Percentiles rank a stretch among this genome's conserved stretches.
Conservation (phyloP, 1,140 invertebrate genomes). For the Drosophila mauritiana region DNA sequence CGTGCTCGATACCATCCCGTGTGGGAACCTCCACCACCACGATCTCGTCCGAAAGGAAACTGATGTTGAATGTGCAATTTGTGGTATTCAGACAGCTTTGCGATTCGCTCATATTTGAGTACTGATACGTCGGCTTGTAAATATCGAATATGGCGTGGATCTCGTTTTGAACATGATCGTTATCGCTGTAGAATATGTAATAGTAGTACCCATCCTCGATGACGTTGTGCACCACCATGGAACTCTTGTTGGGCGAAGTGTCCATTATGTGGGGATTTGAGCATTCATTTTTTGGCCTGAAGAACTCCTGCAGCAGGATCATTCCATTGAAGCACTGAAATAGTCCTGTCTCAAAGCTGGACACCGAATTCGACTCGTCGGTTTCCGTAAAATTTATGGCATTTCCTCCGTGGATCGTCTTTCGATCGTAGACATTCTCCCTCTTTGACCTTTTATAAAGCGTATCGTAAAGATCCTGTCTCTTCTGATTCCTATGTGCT, state of each 20-base stretch:
- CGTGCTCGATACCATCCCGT: slow-evolving; percentile 90
- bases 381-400: slow-evolving; percentile 86
- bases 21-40: slow-evolving; percentile 93
- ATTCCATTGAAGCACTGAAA: slow-evolving; percentile 90
- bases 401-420: slow-evolving; percentile 91
- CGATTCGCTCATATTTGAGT: slow-evolving; percentile 88
- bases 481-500: slow-evolving; percentile 27
- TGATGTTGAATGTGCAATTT: slow-evolving; percentile 89
- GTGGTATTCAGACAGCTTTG: slow-evolving; percentile 90
- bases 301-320: slow-evolving; percentile 89
- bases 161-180: slow-evolving; percentile 91
- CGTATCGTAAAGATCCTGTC: slow-evolving; percentile 63
- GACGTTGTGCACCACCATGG: slow-evolving; percentile 89
- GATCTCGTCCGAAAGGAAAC: slow-evolving; percentile 89
- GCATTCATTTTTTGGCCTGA: slow-evolving; percentile 88
- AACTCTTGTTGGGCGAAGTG: slow-evolving; percentile 86
- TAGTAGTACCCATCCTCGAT: slow-evolving; percentile 92
- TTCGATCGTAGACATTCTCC: slow-evolving; percentile 88
- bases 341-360: slow-evolving; percentile 91
- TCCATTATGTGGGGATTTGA: slow-evolving; percentile 89
- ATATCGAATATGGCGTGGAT: slow-evolving; percentile 93
- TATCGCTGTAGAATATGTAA: slow-evolving; percentile 94
- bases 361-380: slow-evolving; percentile 88
- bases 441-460: slow-evolving; percentile 85
- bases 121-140: slow-evolving; percentile 92